phyloP scores from a whole-genome alignment of 1,140 invertebrate genomes.

The Drosophila funebris region DNA sequence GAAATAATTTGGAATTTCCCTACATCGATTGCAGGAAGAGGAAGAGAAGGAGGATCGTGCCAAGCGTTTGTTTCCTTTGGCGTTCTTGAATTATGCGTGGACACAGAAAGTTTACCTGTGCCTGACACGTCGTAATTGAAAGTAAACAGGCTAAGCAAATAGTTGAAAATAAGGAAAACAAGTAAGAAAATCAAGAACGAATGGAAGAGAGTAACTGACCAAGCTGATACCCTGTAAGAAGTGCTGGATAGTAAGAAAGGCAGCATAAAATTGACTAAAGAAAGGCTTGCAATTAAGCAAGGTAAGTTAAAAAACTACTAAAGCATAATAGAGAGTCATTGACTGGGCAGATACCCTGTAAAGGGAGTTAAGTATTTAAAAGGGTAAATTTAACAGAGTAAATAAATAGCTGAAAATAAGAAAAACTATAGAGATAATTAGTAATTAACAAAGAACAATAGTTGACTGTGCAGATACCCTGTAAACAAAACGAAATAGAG shows the following conservation, averaged over 20 bases:
- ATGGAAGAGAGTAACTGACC: not conserved
- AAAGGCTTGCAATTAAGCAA: not conserved
- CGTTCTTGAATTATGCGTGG: slow-evolving; percentile 52
- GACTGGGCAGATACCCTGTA: not conserved
- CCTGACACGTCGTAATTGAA: slow-evolving; percentile 64
- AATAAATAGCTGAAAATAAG: no score
- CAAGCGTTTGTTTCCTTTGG: slow-evolving; percentile 50
- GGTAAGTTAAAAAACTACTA: no score
- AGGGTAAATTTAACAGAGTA: no score
- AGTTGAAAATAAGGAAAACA: slow-evolving; percentile 20
- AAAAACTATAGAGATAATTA: no score
- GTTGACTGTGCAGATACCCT: not conserved
- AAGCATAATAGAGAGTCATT: no score
- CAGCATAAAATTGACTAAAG: no score
- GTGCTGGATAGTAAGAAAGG: not conserved
- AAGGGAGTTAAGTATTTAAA: not conserved
- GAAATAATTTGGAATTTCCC: not conserved
- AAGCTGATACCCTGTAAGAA: not conserved
- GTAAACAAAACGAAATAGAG: not conserved
- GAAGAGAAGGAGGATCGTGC: slow-evolving; percentile 24
- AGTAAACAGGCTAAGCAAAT: slow-evolving; percentile 72
- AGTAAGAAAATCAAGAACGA: not conserved
- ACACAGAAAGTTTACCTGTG: slow-evolving; percentile 34
- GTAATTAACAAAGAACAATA: no score
- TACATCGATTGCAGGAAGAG: not conserved